These are phyloP conservation scores for Chironomus striatipennis DNA, from an alignment of 1,140 invertebrate species.

Conservation along the genomic window DNA sequence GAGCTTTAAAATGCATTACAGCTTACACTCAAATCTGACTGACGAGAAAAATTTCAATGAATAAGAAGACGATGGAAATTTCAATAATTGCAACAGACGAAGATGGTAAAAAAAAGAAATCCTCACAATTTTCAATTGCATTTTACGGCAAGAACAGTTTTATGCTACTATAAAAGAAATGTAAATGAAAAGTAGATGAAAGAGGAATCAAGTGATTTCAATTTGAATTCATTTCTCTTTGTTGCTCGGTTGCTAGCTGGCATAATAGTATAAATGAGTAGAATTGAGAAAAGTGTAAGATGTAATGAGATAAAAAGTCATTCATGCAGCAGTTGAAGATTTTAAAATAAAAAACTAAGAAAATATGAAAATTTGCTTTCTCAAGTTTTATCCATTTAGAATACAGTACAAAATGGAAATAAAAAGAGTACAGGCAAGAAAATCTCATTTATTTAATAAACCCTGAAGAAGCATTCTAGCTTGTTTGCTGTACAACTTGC, in stretches of 20 bases:
- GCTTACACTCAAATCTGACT: too few relatives aligned
- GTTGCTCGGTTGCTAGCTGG: background rate
- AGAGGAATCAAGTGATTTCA: background rate
- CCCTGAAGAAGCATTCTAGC: background rate
- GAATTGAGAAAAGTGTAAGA: background rate
- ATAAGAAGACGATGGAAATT: too few relatives aligned
- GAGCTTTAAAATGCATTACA: too few relatives aligned
- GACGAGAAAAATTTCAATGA: too few relatives aligned
- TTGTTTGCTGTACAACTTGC: background rate
- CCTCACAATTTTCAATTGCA: background rate
- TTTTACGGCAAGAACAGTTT: background rate
- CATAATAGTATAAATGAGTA: background rate
- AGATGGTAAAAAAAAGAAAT: too few relatives aligned
- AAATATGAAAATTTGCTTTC: slow-evolving; percentile 13
- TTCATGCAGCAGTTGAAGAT: background rate
- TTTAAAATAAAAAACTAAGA: background rate
- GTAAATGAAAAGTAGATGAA: background rate
- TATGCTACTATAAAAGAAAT: background rate
- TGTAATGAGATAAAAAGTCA: slow-evolving; percentile 13
- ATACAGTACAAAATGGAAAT: background rate
- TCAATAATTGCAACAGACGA: too few relatives aligned
- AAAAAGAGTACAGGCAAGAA: background rate
- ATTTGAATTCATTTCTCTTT: slow-evolving; percentile 3
- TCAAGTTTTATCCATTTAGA: background rate
- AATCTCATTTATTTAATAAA: slow-evolving; percentile 15